phyloP scores from a whole-genome alignment of 1,140 invertebrate species.

The Copidosoma floridanum region DNA sequence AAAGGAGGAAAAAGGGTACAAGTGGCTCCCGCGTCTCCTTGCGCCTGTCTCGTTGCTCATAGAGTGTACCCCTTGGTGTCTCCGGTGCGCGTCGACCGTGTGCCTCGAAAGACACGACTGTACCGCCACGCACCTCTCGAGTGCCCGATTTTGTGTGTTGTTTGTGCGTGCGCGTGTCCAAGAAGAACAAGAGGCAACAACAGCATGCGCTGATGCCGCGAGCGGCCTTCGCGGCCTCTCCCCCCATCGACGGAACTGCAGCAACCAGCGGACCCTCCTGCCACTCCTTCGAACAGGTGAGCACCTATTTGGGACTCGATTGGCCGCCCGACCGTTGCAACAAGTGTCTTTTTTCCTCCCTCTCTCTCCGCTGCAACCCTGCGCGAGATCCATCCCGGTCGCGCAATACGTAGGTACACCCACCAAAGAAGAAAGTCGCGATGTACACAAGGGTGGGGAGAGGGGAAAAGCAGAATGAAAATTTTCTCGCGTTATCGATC shows the following conservation, averaged over 20 bases:
- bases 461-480: constrained; percentile 7
- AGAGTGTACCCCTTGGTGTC: too few species aligned
- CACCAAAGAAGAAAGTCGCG: too few species aligned
- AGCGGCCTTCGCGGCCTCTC: background rate
- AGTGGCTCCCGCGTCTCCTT: background rate
- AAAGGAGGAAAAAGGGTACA: background rate
- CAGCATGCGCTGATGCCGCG: constrained; percentile 5
- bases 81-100: too few species aligned
- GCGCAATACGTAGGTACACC: too few species aligned
- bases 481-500: constrained; percentile 14
- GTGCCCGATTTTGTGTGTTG: too few species aligned
- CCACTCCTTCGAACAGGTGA: constrained; percentile 19
- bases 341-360: background rate
- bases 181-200: too few species aligned
- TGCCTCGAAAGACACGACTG: too few species aligned
- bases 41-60: too few species aligned
- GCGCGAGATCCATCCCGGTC: too few species aligned
- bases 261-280: constrained; percentile 5
- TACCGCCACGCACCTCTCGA: too few species aligned
- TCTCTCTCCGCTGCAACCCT: background rate
- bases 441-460: background rate
- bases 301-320: constrained; percentile 1
- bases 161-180: too few species aligned
- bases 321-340: background rate
- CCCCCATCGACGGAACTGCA: too few species aligned